These are phyloP conservation scores for Germaria angustata DNA, from an alignment of 2,888 invertebrate genomes.

Conservation along the genomic window DNA sequence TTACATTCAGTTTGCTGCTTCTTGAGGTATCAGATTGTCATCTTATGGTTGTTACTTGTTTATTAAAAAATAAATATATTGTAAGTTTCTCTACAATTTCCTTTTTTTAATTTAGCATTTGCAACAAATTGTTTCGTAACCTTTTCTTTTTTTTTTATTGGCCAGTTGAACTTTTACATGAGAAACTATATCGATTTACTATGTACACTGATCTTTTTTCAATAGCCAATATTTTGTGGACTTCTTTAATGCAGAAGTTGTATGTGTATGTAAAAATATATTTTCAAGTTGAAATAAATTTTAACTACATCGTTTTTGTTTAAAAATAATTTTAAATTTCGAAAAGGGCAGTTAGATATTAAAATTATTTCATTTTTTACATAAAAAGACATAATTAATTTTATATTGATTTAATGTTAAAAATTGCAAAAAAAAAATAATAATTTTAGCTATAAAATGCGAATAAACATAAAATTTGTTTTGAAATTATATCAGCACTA, in stretches of 20 bases:
- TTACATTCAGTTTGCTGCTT: conserved; percentile 8
- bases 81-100: conserved; percentile 11
- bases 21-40: conserved; percentile 60
- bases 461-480: no score
- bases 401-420: no score
- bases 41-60: conserved; percentile 53
- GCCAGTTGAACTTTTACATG: conserved; percentile 30
- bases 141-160: conserved; percentile 18
- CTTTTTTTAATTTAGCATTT: conserved; percentile 45
- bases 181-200: conserved; percentile 13
- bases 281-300: no score
- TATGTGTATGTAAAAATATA: no score
- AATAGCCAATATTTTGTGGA: background rate
- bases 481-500: no score
- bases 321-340: no score
- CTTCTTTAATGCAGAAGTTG: background rate
- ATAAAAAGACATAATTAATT: no score
- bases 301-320: no score
- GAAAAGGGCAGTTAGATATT: no score
- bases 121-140: conserved; percentile 57
- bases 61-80: conserved; percentile 58
- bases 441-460: no score
- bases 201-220: conserved; percentile 2
- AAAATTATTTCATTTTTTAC: no score
- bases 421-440: no score